phyloP scores from a whole-genome alignment of 2,113 vertebrate species.

The Corythoichthys haematopterus region DNA sequence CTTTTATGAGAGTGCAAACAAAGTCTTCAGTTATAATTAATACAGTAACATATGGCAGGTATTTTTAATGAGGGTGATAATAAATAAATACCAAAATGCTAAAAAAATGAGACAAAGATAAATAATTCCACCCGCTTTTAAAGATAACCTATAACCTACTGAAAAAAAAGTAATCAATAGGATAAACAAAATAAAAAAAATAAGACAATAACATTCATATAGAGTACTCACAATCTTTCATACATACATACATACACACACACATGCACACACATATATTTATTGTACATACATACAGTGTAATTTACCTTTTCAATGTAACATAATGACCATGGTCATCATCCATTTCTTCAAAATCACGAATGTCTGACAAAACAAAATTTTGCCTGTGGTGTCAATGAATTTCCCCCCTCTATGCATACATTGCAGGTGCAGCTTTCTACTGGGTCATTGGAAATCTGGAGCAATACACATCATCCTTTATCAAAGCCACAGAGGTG shows the following conservation, averaged over 20 bases:
- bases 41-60: no score
- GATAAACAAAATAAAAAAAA: no score
- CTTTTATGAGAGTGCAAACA: not conserved
- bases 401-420: conserved; percentile 33
- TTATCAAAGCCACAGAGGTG: conserved; percentile 43
- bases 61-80: no score
- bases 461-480: conserved; percentile 20
- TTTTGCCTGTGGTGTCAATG: conserved; percentile 35
- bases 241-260: no score
- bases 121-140: no score
- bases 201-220: no score
- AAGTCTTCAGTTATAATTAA: no score
- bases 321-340: not conserved
- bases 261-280: not conserved
- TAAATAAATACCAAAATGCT: no score
- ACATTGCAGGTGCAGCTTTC: conserved; percentile 30
- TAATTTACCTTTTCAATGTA: not conserved
- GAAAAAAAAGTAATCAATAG: no score
- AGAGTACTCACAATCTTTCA: no score
- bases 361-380: conserved; percentile 32
- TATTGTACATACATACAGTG: not conserved
- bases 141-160: no score
- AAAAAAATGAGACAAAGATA: no score
- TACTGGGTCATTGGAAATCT: conserved; percentile 46
- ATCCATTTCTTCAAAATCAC: conserved; percentile 3